Base-by-base conservation (phyloP, 2,113 vertebrate genomes). In the Pelobates fuscus region DNA sequence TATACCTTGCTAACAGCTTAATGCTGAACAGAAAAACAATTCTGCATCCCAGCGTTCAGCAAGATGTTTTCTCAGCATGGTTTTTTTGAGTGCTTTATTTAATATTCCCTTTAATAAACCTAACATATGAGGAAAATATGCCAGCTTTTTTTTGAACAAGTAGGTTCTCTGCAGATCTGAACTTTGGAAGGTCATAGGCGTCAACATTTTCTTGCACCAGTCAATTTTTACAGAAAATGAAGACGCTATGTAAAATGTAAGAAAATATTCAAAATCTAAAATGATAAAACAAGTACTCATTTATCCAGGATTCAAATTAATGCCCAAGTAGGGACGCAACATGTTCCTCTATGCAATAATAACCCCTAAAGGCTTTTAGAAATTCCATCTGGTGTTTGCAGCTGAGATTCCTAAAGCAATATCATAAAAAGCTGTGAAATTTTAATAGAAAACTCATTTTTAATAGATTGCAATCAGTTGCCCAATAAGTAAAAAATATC, bases 381-480 rank as follows among this genome's bases (percentile, higher is more conserved):
- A 68, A 68, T 68, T 77, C 73, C 73, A 77, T 77, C 73, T 77
- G 73, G 64, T 77, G 72, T 24, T 27, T 46, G 55, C 61, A 77
- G 73, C 73, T 77, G 64, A 77, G 17, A 52, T 27, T 77, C 73
- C 73, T 77, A 52, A 37, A 77, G 73, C 73, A 61, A 60, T 68
- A 77, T 68, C 55, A 77, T 77, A 71, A 37, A 69, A 67, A 66
- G 71, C 62, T 44, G 49, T 18, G 32, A 37, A 30, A 55, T 52
- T 29, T 55, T 68, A 52, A 68, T 32, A 68, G 46, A 68, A 68
- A 68, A 46, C 61, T 77, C 65, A 77, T 68, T 61, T 77, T 77
- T 61, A 77, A 72, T 72, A 72, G 70, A 72, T 72, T 63, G 70
- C 70, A 72, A 72, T 68, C 43, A 68, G 25, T 61, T 68, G 65